Conservation (phyloP, 2,888 invertebrate species). For the Rhorus exstirpatorius region DNA sequence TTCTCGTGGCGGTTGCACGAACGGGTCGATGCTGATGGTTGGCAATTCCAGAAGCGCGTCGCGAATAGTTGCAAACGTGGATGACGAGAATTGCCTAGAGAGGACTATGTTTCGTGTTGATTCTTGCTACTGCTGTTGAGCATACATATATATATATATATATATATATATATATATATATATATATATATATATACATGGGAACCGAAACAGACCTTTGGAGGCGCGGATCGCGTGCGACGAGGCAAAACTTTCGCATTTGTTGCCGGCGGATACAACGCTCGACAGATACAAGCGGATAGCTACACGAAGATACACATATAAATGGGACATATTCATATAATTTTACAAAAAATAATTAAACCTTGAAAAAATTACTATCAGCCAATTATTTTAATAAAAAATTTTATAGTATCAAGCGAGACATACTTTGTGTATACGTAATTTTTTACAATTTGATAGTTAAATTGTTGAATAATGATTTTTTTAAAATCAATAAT, state of each 20-base stretch:
- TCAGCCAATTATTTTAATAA: no score
- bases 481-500: no score
- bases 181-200: no score
- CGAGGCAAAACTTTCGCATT: slow-evolving; percentile 81
- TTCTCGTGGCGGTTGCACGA: not conserved
- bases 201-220: slow-evolving; percentile 3
- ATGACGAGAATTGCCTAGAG: slow-evolving; percentile 28
- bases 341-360: no score
- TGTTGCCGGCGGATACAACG: slow-evolving; percentile 75
- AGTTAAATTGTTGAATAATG: no score
- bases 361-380: no score
- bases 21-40: slow-evolving; percentile 14
- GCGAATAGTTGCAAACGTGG: slow-evolving; percentile 32
- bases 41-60: slow-evolving; percentile 42
- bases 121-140: slow-evolving; percentile 24
- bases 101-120: slow-evolving; percentile 25
- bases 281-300: slow-evolving; percentile 80
- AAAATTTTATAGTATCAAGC: no score
- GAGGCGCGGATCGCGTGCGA: slow-evolving; percentile 78
- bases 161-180: not conserved
- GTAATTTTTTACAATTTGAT: no score
- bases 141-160: slow-evolving; percentile 17
- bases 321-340: not conserved
- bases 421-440: no score
- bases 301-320: slow-evolving; percentile 70